These are phyloP conservation scores for Rutpela maculata DNA, from an alignment of 2,888 invertebrate genomes.

Conservation along the genomic window DNA sequence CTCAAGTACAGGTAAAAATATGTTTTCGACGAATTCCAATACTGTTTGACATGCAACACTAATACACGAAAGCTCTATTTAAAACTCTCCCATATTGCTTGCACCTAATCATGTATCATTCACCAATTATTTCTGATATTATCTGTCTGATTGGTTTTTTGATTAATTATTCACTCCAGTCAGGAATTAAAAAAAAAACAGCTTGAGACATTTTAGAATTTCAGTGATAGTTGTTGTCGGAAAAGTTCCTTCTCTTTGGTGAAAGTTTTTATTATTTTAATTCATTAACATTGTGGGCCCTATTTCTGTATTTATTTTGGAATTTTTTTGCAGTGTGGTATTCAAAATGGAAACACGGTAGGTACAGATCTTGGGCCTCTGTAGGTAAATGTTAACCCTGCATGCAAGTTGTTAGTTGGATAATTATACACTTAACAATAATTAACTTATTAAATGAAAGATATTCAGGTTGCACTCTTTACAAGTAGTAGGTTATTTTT, in stretches of 20 bases:
- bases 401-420: slow-evolving; percentile 36
- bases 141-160: slow-evolving; percentile 64
- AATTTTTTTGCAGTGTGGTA: slow-evolving; percentile 29
- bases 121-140: slow-evolving; percentile 60
- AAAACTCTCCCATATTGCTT: slow-evolving; percentile 51
- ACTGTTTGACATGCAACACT: slow-evolving; percentile 22
- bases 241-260: slow-evolving; percentile 42
- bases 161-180: slow-evolving; percentile 56
- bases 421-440: slow-evolving; percentile 7
- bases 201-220: slow-evolving; percentile 22
- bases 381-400: slow-evolving; percentile 33
- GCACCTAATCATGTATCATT: slow-evolving; percentile 50
- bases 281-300: slow-evolving; percentile 37
- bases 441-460: slow-evolving; percentile 23
- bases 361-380: slow-evolving; percentile 35
- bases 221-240: slow-evolving; percentile 33
- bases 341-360: slow-evolving; percentile 24
- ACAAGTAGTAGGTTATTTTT: background rate
- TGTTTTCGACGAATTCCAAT: background rate
- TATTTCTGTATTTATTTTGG: slow-evolving; percentile 30
- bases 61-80: slow-evolving; percentile 1
- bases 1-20: background rate
- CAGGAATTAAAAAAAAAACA: slow-evolving; percentile 47
- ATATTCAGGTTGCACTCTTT: background rate
- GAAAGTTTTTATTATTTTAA: slow-evolving; percentile 38